phyloP scores from a whole-genome alignment of 2,888 invertebrate genomes.

The Drosophila birchii region DNA sequence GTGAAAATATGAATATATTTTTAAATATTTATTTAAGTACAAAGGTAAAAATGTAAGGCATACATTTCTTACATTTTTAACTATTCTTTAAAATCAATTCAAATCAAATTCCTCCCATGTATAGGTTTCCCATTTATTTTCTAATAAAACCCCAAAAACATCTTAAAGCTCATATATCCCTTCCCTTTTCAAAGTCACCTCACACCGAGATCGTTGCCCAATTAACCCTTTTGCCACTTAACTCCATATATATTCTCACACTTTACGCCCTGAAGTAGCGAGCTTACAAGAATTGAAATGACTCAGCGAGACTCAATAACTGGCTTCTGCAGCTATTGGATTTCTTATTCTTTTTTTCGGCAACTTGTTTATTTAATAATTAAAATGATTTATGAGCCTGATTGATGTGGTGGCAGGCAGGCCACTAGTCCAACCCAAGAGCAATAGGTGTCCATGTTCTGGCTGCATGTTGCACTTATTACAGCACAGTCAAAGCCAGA shows the following conservation, averaged over 20 bases:
- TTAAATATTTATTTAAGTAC: too few species aligned
- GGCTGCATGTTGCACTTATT: slow-evolving; percentile 70
- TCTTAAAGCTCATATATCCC: not conserved
- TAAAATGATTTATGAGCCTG: slow-evolving; percentile 79
- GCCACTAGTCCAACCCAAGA: slow-evolving; percentile 8
- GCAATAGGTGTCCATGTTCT: slow-evolving; percentile 65
- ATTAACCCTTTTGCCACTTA: slow-evolving; percentile 68
- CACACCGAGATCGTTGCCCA: slow-evolving; percentile 43
- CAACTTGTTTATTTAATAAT: slow-evolving; percentile 76
- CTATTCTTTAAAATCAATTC: too few species aligned
- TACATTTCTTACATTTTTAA: too few species aligned
- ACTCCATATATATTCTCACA: slow-evolving; percentile 62
- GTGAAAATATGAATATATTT: too few species aligned
- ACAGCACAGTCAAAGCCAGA: slow-evolving; percentile 48
- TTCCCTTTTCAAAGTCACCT: slow-evolving; percentile 27
- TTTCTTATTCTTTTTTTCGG: slow-evolving; percentile 13
- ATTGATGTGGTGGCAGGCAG: slow-evolving; percentile 65
- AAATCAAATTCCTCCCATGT: too few species aligned
- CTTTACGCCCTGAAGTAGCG: slow-evolving; percentile 42
- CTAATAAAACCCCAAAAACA: not conserved
- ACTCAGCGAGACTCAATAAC: slow-evolving; percentile 47
- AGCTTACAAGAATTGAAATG: slow-evolving; percentile 30
- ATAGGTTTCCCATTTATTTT: not conserved
- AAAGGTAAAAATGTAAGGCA: too few species aligned
- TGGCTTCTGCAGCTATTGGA: slow-evolving; percentile 21